A percentile compares a stretch with the other conserved stretches of the same genome.
Conservation (phyloP, 2,797 vertebrate genomes). For the Pipistrellus nathusii region DNA sequence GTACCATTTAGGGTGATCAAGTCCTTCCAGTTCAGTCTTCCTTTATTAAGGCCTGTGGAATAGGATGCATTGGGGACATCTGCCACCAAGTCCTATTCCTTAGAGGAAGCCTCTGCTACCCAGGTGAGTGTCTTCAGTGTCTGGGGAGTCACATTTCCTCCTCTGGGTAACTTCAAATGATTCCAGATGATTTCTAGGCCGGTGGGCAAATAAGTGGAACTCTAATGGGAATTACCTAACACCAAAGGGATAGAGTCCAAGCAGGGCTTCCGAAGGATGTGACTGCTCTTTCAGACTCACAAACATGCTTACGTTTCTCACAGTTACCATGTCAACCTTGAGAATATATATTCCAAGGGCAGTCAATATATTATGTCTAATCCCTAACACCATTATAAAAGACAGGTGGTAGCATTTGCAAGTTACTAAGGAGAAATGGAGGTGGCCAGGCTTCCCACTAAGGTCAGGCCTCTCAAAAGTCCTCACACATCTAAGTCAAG, state of each 20-base stretch:
- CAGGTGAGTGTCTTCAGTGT: not conserved
- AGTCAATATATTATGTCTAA: not conserved
- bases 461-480: not conserved
- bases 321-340: not conserved
- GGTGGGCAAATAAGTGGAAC: not conserved
- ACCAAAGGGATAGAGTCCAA: not conserved
- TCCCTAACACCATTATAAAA: not conserved
- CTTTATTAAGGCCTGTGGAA: not conserved
- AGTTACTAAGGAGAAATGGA: not conserved
- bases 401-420: not conserved
- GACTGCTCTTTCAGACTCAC: not conserved
- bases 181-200: not conserved
- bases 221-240: not conserved
- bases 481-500: slow-evolving; percentile 39
- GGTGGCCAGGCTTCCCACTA: not conserved
- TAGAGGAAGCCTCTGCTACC: not conserved
- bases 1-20: not conserved
- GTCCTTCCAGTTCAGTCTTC: not conserved
- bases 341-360: not conserved
- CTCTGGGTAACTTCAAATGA: not conserved
- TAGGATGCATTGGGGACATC: not conserved
- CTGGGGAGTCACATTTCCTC: not conserved
- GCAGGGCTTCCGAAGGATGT: not conserved
- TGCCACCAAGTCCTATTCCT: not conserved
- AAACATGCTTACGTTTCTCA: not conserved